These are phyloP conservation scores for Chromis chromis DNA, from an alignment of 2,797 vertebrate species.

Conservation along the genomic window DNA sequence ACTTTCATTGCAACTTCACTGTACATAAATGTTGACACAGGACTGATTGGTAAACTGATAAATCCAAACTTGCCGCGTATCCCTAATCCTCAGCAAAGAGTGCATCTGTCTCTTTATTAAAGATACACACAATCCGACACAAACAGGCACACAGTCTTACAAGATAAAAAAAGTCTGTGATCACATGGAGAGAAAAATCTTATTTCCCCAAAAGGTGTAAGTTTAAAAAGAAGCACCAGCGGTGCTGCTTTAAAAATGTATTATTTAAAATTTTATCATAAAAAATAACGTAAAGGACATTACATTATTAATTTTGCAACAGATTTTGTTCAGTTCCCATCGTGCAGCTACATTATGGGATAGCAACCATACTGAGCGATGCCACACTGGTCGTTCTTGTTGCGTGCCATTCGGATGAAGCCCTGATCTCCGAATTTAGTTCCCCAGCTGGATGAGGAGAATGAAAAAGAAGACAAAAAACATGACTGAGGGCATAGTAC, in stretches of 20 bases:
- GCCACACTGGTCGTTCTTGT: constrained; percentile 88
- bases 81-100: background rate
- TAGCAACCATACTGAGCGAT: constrained; percentile 85
- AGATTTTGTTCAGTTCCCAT: background rate
- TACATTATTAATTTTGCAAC: background rate
- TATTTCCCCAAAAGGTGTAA: background rate
- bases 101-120: constrained; percentile 14
- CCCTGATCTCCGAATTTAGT: constrained; percentile 85
- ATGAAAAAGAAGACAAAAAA: background rate
- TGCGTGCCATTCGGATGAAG: constrained; percentile 90
- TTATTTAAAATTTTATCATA: background rate
- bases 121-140: background rate
- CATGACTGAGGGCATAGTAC: background rate
- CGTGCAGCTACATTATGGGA: constrained; percentile 83
- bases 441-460: constrained; percentile 88
- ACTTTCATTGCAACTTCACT: background rate
- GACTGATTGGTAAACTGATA: constrained; percentile 5
- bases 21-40: background rate
- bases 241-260: background rate
- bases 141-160: background rate
- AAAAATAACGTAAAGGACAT: background rate
- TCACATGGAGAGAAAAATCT: background rate
- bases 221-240: background rate
- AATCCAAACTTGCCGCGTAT: background rate
- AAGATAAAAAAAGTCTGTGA: background rate